Percentiles rank a stretch among this genome's conserved stretches.
These are phyloP conservation scores for Drosophila kohkoa DNA, from an alignment of 1,140 invertebrate genomes.

Conservation along the genomic window DNA sequence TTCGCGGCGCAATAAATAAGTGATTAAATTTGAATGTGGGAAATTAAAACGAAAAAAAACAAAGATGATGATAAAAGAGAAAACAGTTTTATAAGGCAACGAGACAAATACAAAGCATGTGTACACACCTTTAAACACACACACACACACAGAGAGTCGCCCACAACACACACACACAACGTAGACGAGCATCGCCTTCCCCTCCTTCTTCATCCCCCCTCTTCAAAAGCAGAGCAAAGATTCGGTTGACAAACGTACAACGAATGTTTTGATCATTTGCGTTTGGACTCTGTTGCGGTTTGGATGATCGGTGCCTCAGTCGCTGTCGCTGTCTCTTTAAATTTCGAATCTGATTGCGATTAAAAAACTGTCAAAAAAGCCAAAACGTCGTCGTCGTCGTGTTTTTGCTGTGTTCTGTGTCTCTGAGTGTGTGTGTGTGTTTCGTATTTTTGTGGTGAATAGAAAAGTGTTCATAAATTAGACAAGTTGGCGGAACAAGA, in stretches of 20 bases:
- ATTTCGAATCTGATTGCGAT: conserved; percentile 12
- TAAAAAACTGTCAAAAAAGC: conserved; percentile 11
- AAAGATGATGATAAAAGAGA: conserved; percentile 10
- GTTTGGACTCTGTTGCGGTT: conserved; percentile 51
- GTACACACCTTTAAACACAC: conserved; percentile 19
- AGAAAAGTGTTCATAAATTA: conserved; percentile 16
- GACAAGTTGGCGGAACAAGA: conserved; percentile 65
- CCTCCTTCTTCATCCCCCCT: not conserved
- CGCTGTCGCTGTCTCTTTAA: conserved; percentile 17
- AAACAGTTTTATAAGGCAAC: conserved; percentile 14
- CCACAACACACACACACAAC: conserved; percentile 12
- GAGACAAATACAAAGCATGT: conserved; percentile 22
- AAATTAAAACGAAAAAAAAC: conserved; percentile 23
- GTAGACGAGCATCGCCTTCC: conserved; percentile 3
- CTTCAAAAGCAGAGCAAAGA: conserved; percentile 13
- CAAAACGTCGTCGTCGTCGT: conserved; percentile 1
- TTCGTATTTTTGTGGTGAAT: not conserved
- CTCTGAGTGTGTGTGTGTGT: not conserved
- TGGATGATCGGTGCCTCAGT: conserved; percentile 36
- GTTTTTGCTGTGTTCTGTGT: not conserved
- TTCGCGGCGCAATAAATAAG: conserved; percentile 54
- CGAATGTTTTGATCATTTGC: conserved; percentile 49
- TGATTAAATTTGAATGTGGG: conserved; percentile 49
- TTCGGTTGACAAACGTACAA: conserved; percentile 49
- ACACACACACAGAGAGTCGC: not conserved